Evolutionary conservation across 2,888 invertebrate genomes (phyloP), one percentile per base, ranked within the genome.

Genomic region (Polyommatus icarus): DNA sequence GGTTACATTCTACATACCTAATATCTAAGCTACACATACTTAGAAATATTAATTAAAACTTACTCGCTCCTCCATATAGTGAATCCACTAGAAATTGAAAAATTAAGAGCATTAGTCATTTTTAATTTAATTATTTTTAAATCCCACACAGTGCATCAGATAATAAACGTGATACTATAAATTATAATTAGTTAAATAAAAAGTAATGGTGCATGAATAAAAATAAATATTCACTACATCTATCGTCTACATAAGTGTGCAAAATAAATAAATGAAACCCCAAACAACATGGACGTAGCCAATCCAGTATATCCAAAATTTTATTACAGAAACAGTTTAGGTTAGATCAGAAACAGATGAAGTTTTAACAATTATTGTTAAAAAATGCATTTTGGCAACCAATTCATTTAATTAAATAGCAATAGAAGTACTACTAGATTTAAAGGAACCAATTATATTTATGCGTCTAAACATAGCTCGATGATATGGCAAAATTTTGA

Each of bases 31-130:
- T 67, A 67, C 29, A 67, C 15, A 15, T 32, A 61, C 4, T 5
- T 6, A 61, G 1, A 24, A 24, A 54, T 40, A 77, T 76, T 75
- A 73, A 24, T 73, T 67, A 78, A 83, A 90, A 96, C 96, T 96
- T 95, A 96, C 96, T 96, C 91, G 96, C 95, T 90, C 96, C 96
- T 95, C 96, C 96, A 95, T 96, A 96, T 87, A 96, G 93, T 85
- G 96, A 96, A 95, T 96, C 96, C 95, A 96, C 96, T 96, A 95
- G 84, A 90, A 89, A 89, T 82, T 83, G 88, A 89, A 84, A 87
- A 83, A 87, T 88, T 88, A 85, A 92, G 87, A 85, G 83, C 80
- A 89, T 94, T 95, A 95, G 92, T 93, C 85, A 81, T 79, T 77
- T 79, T 76, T 76, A 80, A 79, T 78, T 67, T 81, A 46, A 80